Conservation (phyloP, 2,113 vertebrate genomes). For the Crotalus helleri region DNA sequence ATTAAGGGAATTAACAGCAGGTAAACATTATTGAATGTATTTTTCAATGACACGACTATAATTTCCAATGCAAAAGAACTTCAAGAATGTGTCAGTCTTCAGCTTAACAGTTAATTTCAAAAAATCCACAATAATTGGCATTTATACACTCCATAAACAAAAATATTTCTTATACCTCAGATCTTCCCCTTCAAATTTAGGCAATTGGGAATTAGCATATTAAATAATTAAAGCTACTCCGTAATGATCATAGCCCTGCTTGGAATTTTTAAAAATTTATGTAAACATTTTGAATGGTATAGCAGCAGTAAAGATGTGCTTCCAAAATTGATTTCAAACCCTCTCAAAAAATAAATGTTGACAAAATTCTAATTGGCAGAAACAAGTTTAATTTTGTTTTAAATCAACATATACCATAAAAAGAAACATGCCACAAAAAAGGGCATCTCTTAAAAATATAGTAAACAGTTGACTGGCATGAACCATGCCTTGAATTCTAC, state of each 20-base stretch:
- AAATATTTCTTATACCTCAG: not conserved
- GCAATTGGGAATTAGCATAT: not conserved
- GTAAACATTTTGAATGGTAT: not conserved
- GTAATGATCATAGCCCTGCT: not conserved
- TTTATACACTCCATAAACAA: not conserved
- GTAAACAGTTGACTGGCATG: not conserved
- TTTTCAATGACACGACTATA: not conserved
- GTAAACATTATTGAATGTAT: not conserved
- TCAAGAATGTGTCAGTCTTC: not conserved
- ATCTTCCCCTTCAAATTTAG: not conserved
- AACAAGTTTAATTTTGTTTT: not conserved
- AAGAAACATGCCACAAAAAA: not conserved
- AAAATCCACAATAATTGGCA: not conserved
- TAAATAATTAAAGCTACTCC: not conserved
- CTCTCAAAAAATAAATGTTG: not conserved
- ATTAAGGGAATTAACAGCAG: not conserved
- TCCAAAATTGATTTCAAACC: not conserved
- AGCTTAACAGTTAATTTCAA: not conserved
- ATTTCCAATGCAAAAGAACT: not conserved
- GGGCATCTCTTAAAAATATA: not conserved
- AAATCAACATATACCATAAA: not conserved
- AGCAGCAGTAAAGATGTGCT: not conserved
- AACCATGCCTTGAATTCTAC: not conserved
- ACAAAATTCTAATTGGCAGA: not conserved
- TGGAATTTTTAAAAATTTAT: not conserved